Evolutionary conservation across 1,140 invertebrate genomes (phyloP), one percentile per base, ranked within the genome.

Genomic region (Melitaea cinxia): DNA sequence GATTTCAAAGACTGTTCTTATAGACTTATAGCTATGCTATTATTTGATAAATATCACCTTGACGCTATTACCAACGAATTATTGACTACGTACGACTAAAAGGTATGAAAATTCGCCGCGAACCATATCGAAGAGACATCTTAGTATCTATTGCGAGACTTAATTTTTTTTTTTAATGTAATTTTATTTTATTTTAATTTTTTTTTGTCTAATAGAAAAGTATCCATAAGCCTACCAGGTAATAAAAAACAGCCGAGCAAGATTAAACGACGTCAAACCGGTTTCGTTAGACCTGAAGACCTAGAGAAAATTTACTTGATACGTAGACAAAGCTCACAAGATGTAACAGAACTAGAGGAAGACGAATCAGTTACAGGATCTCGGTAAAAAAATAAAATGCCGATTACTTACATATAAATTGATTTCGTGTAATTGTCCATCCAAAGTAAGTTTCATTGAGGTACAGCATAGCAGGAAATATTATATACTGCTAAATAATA

Each of bases 211-310:
- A n/a, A n/a, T 71, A 85, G 83, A 73, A 83, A 83, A 78, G 82
- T 87, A 1, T 85, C 83, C 9, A 78, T 88, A 35, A 70, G 65
- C 53, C 15, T 70, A 23, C 77, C 78, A 4, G 39, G 39, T 2
- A 26, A 47, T 10, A 59, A 58, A 10, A 71, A 72, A 58, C 42
- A 64, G 19, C 52, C 55, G 9, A 69, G 30, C 35, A 80, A 65
- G 70, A 86, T 89, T 42, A 81, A 80, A 56, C 69, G 84, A 35
- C 70, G 82, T 3, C 80, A 79, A 30, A 87, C 86, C 30, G 84
- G 84, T 2, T 89, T 80, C 50, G 68, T 84, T 21, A 65, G 76
- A 7, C 63, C 65, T 1, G 75, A 77, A 33, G 80, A 82, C 17
- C 53, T 84, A 37, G 72, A 79, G 60, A 77, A 55, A 47, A 70